Conservation (phyloP, 2,888 invertebrate species). For the Psylliodes chrysocephalus region DNA sequence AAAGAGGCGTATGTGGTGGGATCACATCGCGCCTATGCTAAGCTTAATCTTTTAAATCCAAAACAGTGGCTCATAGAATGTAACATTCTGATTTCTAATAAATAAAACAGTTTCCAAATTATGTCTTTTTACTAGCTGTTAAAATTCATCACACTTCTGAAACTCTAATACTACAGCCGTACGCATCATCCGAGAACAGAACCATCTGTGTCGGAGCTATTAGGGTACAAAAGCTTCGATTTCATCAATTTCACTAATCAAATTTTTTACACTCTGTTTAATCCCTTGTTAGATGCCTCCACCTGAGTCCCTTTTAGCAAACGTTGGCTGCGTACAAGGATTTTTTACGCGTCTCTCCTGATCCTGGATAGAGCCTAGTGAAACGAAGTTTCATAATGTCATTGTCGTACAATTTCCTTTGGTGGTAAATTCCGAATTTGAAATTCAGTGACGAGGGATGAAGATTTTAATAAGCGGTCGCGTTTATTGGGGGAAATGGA, state of each 20-base stretch:
- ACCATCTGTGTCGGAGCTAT: too few relatives aligned
- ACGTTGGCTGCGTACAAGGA: neutral
- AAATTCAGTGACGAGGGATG: neutral
- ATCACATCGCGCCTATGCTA: too few relatives aligned
- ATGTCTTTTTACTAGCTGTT: too few relatives aligned
- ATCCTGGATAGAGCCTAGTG: neutral
- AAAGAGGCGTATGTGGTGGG: too few relatives aligned
- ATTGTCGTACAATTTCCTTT: constrained; percentile 5
- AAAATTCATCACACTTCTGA: too few relatives aligned
- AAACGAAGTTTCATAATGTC: constrained; percentile 8
- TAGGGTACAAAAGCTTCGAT: constrained; percentile 44
- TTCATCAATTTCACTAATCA: constrained; percentile 60
- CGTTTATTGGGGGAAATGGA: neutral
- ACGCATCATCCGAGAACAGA: too few relatives aligned
- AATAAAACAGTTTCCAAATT: too few relatives aligned
- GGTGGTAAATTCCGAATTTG: neutral
- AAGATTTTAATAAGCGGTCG: neutral
- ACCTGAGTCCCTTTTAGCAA: constrained; percentile 50
- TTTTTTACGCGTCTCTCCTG: neutral
- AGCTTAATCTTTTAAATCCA: too few relatives aligned
- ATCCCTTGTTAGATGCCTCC: constrained; percentile 56
- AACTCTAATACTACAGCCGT: too few relatives aligned
- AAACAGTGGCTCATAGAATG: too few relatives aligned
- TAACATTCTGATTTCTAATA: too few relatives aligned
- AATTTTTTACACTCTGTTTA: constrained; percentile 58